Evolutionary conservation across 2,888 invertebrate species (phyloP).

Genomic region (Pandemis heparana): DNA sequence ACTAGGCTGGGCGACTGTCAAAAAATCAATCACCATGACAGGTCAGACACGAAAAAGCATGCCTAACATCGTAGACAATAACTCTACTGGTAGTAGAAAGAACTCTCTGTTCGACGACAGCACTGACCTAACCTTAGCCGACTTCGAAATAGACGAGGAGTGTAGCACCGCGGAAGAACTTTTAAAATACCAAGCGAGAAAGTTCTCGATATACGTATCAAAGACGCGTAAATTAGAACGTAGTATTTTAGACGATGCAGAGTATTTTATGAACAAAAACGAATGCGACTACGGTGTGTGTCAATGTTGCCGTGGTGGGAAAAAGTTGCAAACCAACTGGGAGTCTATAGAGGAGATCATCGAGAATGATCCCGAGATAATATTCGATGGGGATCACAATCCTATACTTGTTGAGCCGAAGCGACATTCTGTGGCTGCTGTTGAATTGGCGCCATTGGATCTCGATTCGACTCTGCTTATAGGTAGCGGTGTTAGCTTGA

Average conservation of each 20-base stretch:
- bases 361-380: conserved; percentile 81
- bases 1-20: conserved; percentile 93
- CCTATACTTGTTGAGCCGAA: conserved; percentile 71
- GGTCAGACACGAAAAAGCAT: conserved; percentile 86
- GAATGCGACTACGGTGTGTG: conserved; percentile 79
- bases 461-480: conserved; percentile 44
- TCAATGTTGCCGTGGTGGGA: conserved; percentile 68
- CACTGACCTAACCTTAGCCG: conserved; percentile 51
- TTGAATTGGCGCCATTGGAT: conserved; percentile 45
- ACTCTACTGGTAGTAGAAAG: conserved; percentile 46
- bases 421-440: conserved; percentile 47
- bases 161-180: conserved; percentile 69
- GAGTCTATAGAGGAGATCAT: conserved; percentile 77
- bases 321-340: conserved; percentile 70
- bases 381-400: conserved; percentile 76
- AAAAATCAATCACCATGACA: conserved; percentile 91
- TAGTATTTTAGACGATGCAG: conserved; percentile 75
- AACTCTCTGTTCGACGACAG: conserved; percentile 46
- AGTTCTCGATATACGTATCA: conserved; percentile 70
- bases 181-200: conserved; percentile 70
- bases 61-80: conserved; percentile 56
- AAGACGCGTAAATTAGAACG: conserved; percentile 60
- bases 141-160: conserved; percentile 58
- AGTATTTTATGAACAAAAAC: conserved; percentile 73
- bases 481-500: conserved; percentile 53